These are phyloP conservation scores for Drosophila antonietae DNA, from an alignment of 2,888 invertebrate genomes.

Conservation along the genomic window DNA sequence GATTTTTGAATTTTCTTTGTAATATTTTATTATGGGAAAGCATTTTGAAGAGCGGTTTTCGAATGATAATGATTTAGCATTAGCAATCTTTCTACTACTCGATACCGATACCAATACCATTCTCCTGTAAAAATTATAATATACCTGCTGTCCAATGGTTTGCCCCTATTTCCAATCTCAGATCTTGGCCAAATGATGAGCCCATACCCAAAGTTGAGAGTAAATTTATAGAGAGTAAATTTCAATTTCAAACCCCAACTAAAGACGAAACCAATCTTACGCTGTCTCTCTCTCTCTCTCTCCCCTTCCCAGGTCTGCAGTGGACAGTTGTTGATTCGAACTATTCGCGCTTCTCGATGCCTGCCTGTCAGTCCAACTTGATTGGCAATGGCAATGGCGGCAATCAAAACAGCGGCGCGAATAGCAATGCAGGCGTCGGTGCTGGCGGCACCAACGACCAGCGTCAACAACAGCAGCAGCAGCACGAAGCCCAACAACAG, in stretches of 20 bases:
- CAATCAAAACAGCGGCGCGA: conserved; percentile 82
- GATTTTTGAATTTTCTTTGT: conserved; percentile 29
- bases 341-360: conserved; percentile 90
- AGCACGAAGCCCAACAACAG: conserved; percentile 75
- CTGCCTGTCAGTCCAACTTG: conserved; percentile 87
- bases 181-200: conserved; percentile 41
- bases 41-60: conserved; percentile 54
- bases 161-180: conserved; percentile 43
- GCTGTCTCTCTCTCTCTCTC: conserved; percentile 81
- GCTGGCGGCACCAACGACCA: conserved; percentile 70
- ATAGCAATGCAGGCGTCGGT: conserved; percentile 71
- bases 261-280: conserved; percentile 79
- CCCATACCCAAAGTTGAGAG: conserved; percentile 48
- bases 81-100: conserved; percentile 76
- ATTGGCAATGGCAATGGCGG: conserved; percentile 84
- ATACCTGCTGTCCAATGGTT: conserved; percentile 47
- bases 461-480: conserved; percentile 75
- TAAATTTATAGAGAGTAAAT: conserved; percentile 61
- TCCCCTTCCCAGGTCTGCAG: conserved; percentile 92
- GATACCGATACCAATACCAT: conserved; percentile 56
- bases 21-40: conserved; percentile 36
- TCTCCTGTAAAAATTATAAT: conserved; percentile 44
- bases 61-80: conserved; percentile 75
- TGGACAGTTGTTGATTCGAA: conserved; percentile 94
- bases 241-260: conserved; percentile 57